Evolutionary conservation across 2,113 vertebrate genomes (phyloP), one percentile per base, ranked within the genome.

Genomic region (Terrapene triunguis): DNA sequence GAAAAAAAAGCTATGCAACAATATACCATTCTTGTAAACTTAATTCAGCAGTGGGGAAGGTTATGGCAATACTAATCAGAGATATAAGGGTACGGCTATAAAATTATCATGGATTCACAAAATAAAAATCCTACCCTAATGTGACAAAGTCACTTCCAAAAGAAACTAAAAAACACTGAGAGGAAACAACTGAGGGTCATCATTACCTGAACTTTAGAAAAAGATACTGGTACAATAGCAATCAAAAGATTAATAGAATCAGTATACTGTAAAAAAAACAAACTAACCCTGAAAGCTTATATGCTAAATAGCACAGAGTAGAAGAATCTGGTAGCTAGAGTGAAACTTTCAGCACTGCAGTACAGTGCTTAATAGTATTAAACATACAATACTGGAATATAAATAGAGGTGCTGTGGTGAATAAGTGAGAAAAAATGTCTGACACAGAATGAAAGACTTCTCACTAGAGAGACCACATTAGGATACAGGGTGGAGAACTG

Each of bases 91-190:
- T 8, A 27, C 79, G 32, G 72, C 10, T 84, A 22, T 69, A 16
- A 79, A 89, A 38, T 59, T 80, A 82, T 4, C 8, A 47, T 2
- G 50, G 78, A 32, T 25, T 51, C 1, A 22, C 7, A 19, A 81
- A 48, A 8, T n/a, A 95, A 54, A 93, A 89, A 53, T 81, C 42
- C n/a, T 89, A 25, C 8, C 50, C 2, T 51, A 82, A 88, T 57
- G 1, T 57, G 24, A 57, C 24, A 25, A 47, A 79, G 54, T 0
- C 0, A 24, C 81, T 55, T n/a, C 13, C 1, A 38, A 65, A 79
- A 76, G 8, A 4, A 17, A 82, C n/a, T n/a, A 74, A 2, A 27
- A 27, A 1, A 42, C 12, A 89, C 82, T 1, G 2, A 50, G 81
- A 85, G 1, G 19, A 90, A 48, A 84, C 42, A 82, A 54, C 7